Evolutionary conservation across 2,888 invertebrate genomes (phyloP), one percentile per base, ranked within the genome.

Genomic region (Villa cingulata): DNA sequence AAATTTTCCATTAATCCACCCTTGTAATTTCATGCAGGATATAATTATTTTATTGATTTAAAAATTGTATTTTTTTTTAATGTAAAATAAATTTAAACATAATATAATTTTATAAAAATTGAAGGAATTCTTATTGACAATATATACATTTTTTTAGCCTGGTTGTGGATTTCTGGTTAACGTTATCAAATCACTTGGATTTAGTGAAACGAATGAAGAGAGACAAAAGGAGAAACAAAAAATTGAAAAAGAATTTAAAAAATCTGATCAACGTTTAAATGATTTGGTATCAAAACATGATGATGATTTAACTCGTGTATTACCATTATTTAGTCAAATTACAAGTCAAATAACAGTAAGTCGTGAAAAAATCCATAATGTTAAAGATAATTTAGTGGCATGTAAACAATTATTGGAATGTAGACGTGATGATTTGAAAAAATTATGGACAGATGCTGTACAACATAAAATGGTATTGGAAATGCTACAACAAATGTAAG

Each of bases 381-480:
- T 88, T 1, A 86, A 86, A 61, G 85, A 86, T 59, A 87, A 86
- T 63, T 69, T 92, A 45, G 78, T 79, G 54, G 84, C 86, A 14
- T 90, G 90, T 63, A 88, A 89, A 65, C 80, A 80, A 29, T 70
- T 97, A 47, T 70, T 98, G 51, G 83, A 90, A 52, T 87, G 95
- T 66, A 81, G 91, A 46, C 75, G 94, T 36, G 95, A 95, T 60
- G 97, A 97, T 64, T 72, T 98, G 50, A 83, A 88, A 59, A 83
- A 91, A 55, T 74, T 97, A 48, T 97, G 96, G 94, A 75, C 88
- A 7, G 95, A 96, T 66, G 90, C 92, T 1, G 78, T 96, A n/a
- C 92, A 97, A 61, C 94, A 96, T 61, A 90, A 91, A 62, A 85
- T 92, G 62, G 86, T 91, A 48, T 68, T 94, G 38, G 79, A 86